Evolutionary conservation across 1,140 invertebrate genomes (phyloP), one percentile per base, ranked within the genome.

Genomic region (Bombus polaris): DNA sequence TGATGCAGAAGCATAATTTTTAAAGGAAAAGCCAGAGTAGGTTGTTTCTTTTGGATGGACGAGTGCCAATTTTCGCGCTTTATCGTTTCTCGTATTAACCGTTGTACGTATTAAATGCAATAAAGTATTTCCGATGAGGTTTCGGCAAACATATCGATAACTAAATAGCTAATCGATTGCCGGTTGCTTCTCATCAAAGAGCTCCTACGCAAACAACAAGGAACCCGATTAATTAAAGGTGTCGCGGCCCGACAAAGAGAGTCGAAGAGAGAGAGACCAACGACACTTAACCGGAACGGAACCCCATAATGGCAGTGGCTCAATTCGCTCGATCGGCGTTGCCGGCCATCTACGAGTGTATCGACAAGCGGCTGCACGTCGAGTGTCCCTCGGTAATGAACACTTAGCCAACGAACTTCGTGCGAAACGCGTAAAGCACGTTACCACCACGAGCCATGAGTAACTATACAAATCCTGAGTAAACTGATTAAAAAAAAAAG

Each of bases 381-480:
- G 89, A 86, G 89, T 90, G 85, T 89, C 81, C 59, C 77, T 86
- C 87, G 80, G 88, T 91, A 91, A 88, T 75, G 88, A 89, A 89
- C 88, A 86, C 85, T 86, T 89, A 88, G 71, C 72, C 80, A 81
- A 81, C 87, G 70, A 75, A 77, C 79, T 80, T 53, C 68, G 72
- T 65, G 83, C 83, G 84, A 83, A 89, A 90, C 91, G 90, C 85
- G 93, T 92, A 91, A 88, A 94, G 91, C 90, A 85, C 90, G 93
- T 92, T 93, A 93, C 91, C 88, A 90, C 87, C 88, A 59, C 81
- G 83, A 84, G 81, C 86, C 91, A 91, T 93, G 92, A 94, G 93
- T 93, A 92, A 94, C 94, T 92, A 88, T 85, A 86, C 22, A 35
- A 28, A 84, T 86, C 70, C 88, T 77, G 42, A 72, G 70, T 4